Evolutionary conservation across 2,888 invertebrate genomes (phyloP).

Genomic region (Agrilus mali): DNA sequence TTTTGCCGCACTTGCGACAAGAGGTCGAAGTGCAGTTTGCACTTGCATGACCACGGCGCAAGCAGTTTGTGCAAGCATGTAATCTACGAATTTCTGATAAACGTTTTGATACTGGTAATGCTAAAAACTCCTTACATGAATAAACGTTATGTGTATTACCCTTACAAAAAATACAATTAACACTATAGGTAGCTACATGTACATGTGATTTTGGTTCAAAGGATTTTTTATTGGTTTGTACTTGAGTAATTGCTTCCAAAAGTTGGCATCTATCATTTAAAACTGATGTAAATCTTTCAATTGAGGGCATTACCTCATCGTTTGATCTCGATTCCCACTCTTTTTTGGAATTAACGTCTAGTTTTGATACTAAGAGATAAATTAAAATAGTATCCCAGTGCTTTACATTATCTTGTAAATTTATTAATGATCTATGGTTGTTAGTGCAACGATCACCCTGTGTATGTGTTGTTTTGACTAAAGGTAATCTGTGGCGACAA

Average conservation of each 20-base stretch:
- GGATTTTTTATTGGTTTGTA: background rate
- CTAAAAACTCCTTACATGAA: background rate
- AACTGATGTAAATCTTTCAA: slow-evolving; percentile 2
- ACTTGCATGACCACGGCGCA: background rate
- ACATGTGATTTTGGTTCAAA: background rate
- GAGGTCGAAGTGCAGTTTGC: background rate
- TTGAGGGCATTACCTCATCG: background rate
- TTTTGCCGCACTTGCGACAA: background rate
- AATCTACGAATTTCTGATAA: background rate
- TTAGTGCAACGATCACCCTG: too few species aligned
- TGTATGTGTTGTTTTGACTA: too few species aligned
- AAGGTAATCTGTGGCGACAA: too few species aligned
- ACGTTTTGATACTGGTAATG: background rate
- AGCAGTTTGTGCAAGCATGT: background rate
- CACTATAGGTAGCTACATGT: background rate
- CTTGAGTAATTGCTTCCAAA: background rate
- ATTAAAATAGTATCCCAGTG: slow-evolving; percentile 2
- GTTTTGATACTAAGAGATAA: slow-evolving; percentile 1
- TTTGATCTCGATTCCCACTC: slow-evolving; percentile 3
- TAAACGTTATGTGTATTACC: background rate
- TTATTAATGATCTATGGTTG: too few species aligned
- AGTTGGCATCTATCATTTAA: background rate
- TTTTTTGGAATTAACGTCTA: background rate
- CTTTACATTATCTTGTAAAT: background rate
- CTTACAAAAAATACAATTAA: slow-evolving; percentile 1